These are phyloP conservation scores for Hermatobates lingyangjiaoensis DNA, from an alignment of 1,140 invertebrate genomes.

Conservation along the genomic window DNA sequence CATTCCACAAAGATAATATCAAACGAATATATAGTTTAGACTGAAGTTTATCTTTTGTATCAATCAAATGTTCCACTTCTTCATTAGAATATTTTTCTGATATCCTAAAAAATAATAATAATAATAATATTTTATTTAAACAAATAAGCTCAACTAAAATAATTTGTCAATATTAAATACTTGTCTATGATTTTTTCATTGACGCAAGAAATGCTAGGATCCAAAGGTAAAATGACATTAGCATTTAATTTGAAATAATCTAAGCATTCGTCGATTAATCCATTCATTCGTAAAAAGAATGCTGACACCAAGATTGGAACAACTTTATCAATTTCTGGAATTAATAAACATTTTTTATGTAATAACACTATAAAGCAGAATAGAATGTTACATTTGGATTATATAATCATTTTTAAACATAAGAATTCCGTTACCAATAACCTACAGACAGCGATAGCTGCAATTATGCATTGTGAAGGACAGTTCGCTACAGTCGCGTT, in stretches of 20 bases:
- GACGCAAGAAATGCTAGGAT: slow-evolving; percentile 59
- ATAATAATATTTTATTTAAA: neutral
- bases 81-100: slow-evolving; percentile 59
- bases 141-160: neutral
- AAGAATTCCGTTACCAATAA: too few species aligned
- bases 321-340: slow-evolving; percentile 59
- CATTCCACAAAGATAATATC: neutral
- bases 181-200: slow-evolving; percentile 57
- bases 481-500: too few species aligned
- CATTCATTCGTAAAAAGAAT: slow-evolving; percentile 85
- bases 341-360: too few species aligned
- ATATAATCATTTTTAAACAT: too few species aligned
- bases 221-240: slow-evolving; percentile 55
- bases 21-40: slow-evolving; percentile 39
- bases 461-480: too few species aligned
- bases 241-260: slow-evolving; percentile 59
- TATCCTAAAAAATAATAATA: slow-evolving; percentile 30
- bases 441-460: too few species aligned
- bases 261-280: slow-evolving; percentile 61
- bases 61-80: slow-evolving; percentile 53
- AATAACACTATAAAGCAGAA: slow-evolving; percentile 8
- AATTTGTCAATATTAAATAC: slow-evolving; percentile 21
- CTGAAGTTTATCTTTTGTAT: slow-evolving; percentile 66
- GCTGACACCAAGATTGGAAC: slow-evolving; percentile 82
- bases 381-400: slow-evolving; percentile 1